Evolutionary conservation across 2,113 vertebrate species (phyloP).

Genomic region (Embiotoca jacksoni): DNA sequence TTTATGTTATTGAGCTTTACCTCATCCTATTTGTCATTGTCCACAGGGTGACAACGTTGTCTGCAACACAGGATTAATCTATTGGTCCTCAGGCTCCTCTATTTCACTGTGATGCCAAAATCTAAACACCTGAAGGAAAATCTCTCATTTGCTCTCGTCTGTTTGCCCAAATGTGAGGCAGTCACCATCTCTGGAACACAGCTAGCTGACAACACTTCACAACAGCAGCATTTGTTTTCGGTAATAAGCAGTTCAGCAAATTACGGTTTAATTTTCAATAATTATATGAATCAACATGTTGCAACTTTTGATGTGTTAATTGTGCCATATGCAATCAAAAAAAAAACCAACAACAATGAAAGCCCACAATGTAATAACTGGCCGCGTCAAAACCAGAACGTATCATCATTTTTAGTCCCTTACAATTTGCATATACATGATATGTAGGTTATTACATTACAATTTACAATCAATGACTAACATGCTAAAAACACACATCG

Average conservation of each 20-base stretch:
- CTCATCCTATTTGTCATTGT: constrained; percentile 56
- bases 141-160: constrained; percentile 9
- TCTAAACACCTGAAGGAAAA: constrained; percentile 23
- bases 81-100: constrained; percentile 10
- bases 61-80: constrained; percentile 38
- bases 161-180: constrained; percentile 17
- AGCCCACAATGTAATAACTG: too few relatives aligned
- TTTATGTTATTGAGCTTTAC: constrained; percentile 50
- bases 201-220: not conserved
- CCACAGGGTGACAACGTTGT: constrained; percentile 44
- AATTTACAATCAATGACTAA: too few relatives aligned
- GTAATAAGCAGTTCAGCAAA: constrained; percentile 7
- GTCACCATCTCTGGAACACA: not conserved
- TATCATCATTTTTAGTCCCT: too few relatives aligned
- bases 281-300: constrained; percentile 1
- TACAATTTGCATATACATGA: too few relatives aligned
- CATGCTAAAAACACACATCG: too few relatives aligned
- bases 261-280: constrained; percentile 13
- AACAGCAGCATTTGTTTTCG: not conserved
- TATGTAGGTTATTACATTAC: too few relatives aligned
- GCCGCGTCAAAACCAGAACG: too few relatives aligned
- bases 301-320: not conserved
- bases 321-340: too few relatives aligned
- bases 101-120: constrained; percentile 22
- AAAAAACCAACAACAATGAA: too few relatives aligned